A percentile compares a stretch with the other conserved stretches of the same genome.
Evolutionary conservation across 92 coral and sea anemone species (phyloP).

Genomic region (Pocillopora grandis): DNA sequence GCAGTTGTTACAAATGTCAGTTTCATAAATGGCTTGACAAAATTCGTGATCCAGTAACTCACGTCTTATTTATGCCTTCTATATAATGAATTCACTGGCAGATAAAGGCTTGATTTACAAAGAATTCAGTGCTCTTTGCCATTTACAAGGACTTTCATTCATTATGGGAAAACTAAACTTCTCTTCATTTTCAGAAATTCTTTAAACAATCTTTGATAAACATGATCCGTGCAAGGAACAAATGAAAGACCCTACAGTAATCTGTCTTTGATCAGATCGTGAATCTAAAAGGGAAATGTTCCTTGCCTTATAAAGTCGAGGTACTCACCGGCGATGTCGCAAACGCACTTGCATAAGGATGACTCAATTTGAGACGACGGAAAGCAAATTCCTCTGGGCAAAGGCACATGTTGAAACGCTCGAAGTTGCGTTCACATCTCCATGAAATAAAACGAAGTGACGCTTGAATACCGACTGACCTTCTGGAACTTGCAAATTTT

Average conservation of each 20-base stretch:
- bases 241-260: not conserved
- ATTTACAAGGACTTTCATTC: not conserved
- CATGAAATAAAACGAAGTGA: not conserved
- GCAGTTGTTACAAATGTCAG: no score
- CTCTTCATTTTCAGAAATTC: not conserved
- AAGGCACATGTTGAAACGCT: constrained; percentile 46
- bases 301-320: not conserved
- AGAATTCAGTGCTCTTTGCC: not conserved
- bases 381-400: constrained; percentile 62
- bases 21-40: no score
- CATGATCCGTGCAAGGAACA: not conserved
- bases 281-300: not conserved
- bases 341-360: constrained; percentile 75
- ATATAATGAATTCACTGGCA: no score
- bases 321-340: constrained; percentile 94
- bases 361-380: constrained; percentile 57
- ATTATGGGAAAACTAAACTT: not conserved
- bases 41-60: no score
- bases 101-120: not conserved
- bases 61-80: no score
- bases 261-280: not conserved
- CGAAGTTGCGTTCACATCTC: constrained; percentile 17
- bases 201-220: no score
- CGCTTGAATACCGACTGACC: not conserved
- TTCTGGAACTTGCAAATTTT: constrained; percentile 29